Conservation (phyloP, 2,113 vertebrate genomes). For the Ailuropoda melanoleuca region DNA sequence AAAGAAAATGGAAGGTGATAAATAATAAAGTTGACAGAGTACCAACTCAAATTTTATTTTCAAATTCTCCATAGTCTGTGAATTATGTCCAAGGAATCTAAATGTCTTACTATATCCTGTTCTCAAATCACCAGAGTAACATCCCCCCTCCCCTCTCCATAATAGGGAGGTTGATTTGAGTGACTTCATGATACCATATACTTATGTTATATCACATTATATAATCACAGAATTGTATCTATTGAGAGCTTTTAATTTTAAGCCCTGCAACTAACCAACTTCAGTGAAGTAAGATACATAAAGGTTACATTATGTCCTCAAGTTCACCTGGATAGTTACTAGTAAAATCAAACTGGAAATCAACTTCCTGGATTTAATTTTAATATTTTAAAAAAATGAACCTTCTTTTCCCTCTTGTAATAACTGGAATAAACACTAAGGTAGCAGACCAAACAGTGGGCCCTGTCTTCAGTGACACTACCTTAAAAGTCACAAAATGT, state of each 20-base stretch:
- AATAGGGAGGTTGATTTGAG: neutral
- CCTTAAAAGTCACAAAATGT: conserved; percentile 67
- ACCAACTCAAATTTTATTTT: conserved; percentile 16
- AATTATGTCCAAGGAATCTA: conserved; percentile 1
- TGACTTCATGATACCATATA: neutral
- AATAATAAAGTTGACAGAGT: conserved; percentile 30
- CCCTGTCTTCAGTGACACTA: neutral
- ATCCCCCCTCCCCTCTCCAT: neutral
- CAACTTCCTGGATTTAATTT: neutral
- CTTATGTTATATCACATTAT: neutral
- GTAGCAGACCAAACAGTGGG: neutral
- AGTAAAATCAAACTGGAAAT: neutral
- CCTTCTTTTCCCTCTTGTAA: neutral
- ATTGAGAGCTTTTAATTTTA: neutral
- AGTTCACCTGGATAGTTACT: neutral
- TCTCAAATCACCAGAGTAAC: neutral
- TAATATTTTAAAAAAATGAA: neutral
- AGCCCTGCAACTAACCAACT: neutral
- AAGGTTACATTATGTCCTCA: neutral
- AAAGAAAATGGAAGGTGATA: conserved; percentile 47
- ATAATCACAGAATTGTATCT: neutral
- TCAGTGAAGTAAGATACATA: neutral
- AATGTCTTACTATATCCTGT: neutral
- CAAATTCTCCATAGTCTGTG: neutral
- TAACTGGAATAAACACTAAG: conserved; percentile 16